A percentile compares a stretch with the other conserved stretches of the same genome.
Conservation (phyloP, 2,797 vertebrate genomes). For the Darevskia nairensis region DNA sequence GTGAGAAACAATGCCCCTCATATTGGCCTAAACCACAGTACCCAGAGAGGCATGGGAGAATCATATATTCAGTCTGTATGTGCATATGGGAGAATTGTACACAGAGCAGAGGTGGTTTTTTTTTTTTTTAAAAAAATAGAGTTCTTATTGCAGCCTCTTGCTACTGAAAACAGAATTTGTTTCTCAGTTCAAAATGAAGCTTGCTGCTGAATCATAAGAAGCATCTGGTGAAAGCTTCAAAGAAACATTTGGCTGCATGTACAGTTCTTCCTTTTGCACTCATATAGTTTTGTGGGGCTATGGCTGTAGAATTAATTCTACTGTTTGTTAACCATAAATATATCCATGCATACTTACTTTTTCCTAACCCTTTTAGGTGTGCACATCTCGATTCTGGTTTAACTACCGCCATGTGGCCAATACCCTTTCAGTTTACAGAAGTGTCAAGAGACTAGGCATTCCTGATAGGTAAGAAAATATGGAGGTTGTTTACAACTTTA, state of each 20-base stretch:
- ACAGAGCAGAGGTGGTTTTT: not conserved
- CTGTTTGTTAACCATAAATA: not conserved
- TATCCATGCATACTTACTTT: not conserved
- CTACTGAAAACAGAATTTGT: not conserved
- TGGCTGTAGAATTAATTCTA: not conserved
- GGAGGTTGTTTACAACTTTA: not conserved
- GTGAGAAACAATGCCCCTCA: not conserved
- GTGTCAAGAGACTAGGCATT: constrained; percentile 96
- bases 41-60: not conserved
- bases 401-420: constrained; percentile 99
- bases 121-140: not conserved
- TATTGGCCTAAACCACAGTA: not conserved
- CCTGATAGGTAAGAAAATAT: constrained; percentile 91
- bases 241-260: not conserved
- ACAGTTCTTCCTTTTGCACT: not conserved
- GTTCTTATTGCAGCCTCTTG: not conserved
- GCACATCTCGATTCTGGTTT: constrained; percentile 98
- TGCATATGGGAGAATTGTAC: not conserved
- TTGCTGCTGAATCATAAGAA: not conserved
- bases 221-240: not conserved
- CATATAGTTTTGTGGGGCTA: not conserved
- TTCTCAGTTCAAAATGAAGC: not conserved
- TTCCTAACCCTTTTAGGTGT: constrained; percentile 83
- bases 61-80: not conserved
- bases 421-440: constrained; percentile 95